These are phyloP conservation scores for Temnothorax longispinosus DNA, from an alignment of 1,140 invertebrate species.

Conservation along the genomic window DNA sequence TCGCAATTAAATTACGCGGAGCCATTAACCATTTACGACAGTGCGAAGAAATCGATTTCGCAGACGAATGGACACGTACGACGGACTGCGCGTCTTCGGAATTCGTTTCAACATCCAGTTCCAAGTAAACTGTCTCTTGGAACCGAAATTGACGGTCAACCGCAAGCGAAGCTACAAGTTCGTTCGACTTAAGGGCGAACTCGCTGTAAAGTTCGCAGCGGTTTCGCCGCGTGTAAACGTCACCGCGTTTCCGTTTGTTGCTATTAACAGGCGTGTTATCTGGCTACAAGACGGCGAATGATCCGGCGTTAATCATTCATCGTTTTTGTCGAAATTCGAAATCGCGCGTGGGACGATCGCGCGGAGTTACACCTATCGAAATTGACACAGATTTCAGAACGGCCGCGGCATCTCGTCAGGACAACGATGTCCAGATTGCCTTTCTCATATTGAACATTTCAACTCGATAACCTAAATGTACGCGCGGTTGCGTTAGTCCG, in stretches of 20 bases:
- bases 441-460: constrained; percentile 72
- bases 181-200: background rate
- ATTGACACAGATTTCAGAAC: constrained; percentile 63
- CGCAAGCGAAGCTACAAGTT: background rate
- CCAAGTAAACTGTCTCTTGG: background rate
- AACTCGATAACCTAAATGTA: constrained; percentile 74
- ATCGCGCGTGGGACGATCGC: background rate
- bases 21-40: constrained; percentile 66
- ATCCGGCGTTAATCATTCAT: background rate
- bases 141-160: constrained; percentile 14
- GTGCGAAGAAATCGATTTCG: constrained; percentile 63
- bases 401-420: constrained; percentile 59
- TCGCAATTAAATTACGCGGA: constrained; percentile 67
- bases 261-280: background rate
- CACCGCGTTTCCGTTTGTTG: background rate
- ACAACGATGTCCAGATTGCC: constrained; percentile 70
- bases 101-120: constrained; percentile 11
- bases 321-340: background rate
- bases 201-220: background rate
- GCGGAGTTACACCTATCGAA: constrained; percentile 8
- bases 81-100: background rate
- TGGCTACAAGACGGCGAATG: background rate
- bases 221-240: background rate
- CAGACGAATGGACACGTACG: background rate
- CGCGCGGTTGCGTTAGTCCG: constrained; percentile 70